Conservation (phyloP, 2,113 vertebrate genomes). For the Dasypus novemcinctus region DNA sequence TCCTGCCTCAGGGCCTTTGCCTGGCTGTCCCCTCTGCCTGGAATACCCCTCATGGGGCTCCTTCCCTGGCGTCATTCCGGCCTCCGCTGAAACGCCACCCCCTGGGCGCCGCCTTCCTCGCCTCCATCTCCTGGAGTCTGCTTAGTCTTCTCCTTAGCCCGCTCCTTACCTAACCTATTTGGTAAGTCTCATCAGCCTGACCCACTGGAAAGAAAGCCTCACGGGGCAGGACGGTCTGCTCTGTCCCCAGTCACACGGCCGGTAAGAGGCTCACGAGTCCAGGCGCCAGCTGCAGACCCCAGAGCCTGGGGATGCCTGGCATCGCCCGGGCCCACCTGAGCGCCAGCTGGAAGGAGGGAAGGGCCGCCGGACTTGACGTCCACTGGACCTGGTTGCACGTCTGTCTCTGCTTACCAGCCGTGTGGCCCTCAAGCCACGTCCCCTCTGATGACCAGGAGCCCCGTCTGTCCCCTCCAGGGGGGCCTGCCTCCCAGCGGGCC, state of each 20-base stretch:
- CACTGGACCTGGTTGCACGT: background rate
- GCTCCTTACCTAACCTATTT: no score
- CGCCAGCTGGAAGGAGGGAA: background rate
- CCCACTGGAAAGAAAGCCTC: background rate
- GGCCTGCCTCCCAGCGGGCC: background rate
- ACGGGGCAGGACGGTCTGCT: background rate
- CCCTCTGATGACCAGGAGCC: background rate
- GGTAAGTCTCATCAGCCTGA: background rate
- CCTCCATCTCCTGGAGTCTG: background rate
- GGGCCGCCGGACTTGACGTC: background rate
- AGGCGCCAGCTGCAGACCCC: background rate
- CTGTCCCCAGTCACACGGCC: background rate
- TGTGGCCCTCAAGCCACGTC: background rate
- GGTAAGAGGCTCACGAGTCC: background rate
- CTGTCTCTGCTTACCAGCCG: background rate
- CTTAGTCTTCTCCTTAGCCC: background rate
- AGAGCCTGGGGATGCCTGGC: background rate
- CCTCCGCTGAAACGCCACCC: background rate
- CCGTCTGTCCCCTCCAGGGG: background rate
- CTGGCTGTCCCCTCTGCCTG: background rate
- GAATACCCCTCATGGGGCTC: no score
- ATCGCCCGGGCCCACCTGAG: background rate
- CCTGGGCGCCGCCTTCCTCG: background rate
- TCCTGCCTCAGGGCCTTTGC: constrained; percentile 6
- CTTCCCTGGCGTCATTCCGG: no score